These are phyloP conservation scores for Thereva nobilitata DNA, from an alignment of 2,888 invertebrate species.

Conservation along the genomic window DNA sequence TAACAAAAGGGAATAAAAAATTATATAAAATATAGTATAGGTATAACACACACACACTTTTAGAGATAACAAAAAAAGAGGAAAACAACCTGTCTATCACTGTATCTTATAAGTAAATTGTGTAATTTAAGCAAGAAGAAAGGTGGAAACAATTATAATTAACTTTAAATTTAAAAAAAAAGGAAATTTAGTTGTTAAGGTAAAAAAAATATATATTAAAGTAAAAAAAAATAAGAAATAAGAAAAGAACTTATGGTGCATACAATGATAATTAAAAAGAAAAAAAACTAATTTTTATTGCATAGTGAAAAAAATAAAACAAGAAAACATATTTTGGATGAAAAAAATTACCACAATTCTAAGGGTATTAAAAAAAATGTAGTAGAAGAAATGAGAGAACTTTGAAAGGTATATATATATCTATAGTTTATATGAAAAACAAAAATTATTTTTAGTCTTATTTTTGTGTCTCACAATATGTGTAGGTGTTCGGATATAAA, in stretches of 20 bases:
- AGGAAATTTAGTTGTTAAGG: neutral
- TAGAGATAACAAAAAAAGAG: no score
- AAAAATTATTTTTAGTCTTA: constrained; percentile 30
- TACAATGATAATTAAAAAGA: constrained; percentile 19
- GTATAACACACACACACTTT: no score
- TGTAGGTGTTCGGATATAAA: neutral
- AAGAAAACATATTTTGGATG: constrained; percentile 29
- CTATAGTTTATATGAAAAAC: neutral
- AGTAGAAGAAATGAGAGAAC: constrained; percentile 16
- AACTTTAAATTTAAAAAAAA: neutral
- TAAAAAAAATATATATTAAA: constrained; percentile 14
- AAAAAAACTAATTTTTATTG: constrained; percentile 13
- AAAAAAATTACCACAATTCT: constrained; percentile 28
- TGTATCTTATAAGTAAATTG: no score
- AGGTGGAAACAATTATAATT: no score
- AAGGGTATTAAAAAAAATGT: constrained; percentile 19
- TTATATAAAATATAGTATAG: no score
- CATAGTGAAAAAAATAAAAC: constrained; percentile 3
- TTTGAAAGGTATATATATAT: constrained; percentile 10
- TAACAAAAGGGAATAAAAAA: no score
- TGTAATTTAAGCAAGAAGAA: no score
- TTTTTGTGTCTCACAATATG: constrained; percentile 22
- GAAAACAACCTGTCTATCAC: no score
- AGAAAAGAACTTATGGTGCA: constrained; percentile 25
- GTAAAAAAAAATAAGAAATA: constrained; percentile 4